phyloP scores from a whole-genome alignment of 2,113 vertebrate genomes.

The Chunga burmeisteri region DNA sequence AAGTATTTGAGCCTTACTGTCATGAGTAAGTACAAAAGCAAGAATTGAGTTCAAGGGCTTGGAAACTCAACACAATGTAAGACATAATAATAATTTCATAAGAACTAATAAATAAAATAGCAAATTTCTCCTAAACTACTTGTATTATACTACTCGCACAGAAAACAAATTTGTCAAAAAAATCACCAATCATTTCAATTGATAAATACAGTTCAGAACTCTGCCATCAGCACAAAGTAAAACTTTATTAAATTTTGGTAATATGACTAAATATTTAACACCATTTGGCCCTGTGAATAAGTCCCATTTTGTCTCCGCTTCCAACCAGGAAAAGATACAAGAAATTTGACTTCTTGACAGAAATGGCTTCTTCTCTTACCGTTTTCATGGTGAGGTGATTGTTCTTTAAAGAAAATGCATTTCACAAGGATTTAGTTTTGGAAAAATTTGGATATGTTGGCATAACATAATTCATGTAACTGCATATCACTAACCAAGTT shows the following conservation, averaged over 20 bases:
- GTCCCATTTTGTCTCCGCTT: neutral
- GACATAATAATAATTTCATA: neutral
- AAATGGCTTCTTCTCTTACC: neutral
- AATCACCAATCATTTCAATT: neutral
- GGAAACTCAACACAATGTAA: neutral
- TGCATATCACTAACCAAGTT: neutral
- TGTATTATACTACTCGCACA: neutral
- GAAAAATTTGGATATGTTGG: neutral
- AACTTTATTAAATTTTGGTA: neutral
- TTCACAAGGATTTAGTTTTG: neutral
- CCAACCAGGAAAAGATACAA: neutral
- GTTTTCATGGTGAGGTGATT: neutral
- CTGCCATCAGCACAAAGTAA: neutral
- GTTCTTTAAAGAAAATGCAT: neutral
- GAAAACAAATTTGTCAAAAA: neutral
- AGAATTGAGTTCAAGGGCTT: neutral
- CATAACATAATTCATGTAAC: neutral
- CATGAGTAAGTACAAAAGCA: neutral
- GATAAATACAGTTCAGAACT: neutral
- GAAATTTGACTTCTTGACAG: neutral
- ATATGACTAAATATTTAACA: neutral
- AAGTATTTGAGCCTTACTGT: neutral
- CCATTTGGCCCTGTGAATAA: neutral
- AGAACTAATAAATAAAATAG: neutral
- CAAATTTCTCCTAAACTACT: neutral